Percentiles rank a stretch among this genome's conserved stretches.
Conservation (phyloP, 2,888 invertebrate species). For the Phlogophora meticulosa region DNA sequence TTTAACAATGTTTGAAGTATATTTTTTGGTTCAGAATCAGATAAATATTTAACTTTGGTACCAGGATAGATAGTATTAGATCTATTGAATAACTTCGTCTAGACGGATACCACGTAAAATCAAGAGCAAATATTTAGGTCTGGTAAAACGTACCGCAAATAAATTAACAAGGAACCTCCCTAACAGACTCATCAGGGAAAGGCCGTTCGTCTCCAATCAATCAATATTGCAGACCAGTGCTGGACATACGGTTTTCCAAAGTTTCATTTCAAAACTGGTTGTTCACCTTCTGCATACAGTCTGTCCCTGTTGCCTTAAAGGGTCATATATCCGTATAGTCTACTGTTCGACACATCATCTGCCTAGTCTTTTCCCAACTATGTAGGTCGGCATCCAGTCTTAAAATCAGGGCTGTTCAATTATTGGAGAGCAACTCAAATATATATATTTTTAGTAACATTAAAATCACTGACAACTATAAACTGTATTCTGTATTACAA, state of each 20-base stretch:
- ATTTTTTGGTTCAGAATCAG: constrained; percentile 9
- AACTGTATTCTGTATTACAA: no score
- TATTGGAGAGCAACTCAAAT: not conserved
- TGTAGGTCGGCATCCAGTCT: not conserved
- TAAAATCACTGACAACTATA: no score
- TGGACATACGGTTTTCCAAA: not conserved
- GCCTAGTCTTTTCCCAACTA: not conserved
- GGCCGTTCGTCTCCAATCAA: not conserved
- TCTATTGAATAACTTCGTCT: not conserved
- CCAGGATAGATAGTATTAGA: not conserved
- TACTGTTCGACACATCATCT: not conserved
- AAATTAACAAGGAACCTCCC: not conserved
- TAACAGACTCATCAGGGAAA: not conserved
- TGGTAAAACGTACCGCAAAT: not conserved
- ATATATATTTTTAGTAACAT: no score
- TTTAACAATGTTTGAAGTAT: no score
- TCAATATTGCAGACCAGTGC: not conserved
- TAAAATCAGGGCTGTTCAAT: not conserved
- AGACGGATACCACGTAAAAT: no score
- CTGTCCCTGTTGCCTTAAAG: not conserved
- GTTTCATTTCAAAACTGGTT: no score
- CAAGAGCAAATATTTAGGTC: no score
- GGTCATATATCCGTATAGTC: not conserved
- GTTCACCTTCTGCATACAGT: not conserved
- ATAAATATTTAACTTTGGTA: not conserved